Evolutionary conservation across 2,113 vertebrate species (phyloP).

Genomic region (Riparia riparia): DNA sequence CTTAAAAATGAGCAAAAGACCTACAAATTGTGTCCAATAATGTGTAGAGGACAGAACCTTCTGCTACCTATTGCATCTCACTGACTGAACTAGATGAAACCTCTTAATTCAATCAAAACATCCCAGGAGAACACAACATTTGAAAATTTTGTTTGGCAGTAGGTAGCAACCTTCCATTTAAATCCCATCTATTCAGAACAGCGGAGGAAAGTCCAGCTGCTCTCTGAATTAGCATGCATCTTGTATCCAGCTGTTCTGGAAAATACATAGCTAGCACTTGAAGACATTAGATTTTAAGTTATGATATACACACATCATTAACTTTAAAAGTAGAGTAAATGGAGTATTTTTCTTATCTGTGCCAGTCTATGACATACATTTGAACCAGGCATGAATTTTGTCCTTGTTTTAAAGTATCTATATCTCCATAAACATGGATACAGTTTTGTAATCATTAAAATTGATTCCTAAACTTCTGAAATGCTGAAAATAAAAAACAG

Average conservation of each 20-base stretch:
- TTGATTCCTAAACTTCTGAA: constrained; percentile 6
- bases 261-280: constrained; percentile 30
- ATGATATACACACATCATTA: constrained; percentile 19
- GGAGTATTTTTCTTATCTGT: not conserved
- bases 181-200: not conserved
- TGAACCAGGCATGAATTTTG: not conserved
- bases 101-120: not conserved
- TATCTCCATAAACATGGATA: not conserved
- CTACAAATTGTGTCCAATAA: not conserved
- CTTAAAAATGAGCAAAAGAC: not conserved
- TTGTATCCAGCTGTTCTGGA: constrained; percentile 9
- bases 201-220: not conserved
- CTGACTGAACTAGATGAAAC: not conserved
- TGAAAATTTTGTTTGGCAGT: constrained; percentile 8
- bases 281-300: constrained; percentile 37
- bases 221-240: not conserved
- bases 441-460: constrained; percentile 13
- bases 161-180: not conserved
- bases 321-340: constrained; percentile 7
- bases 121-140: not conserved
- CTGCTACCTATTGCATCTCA: not conserved
- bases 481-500: constrained; percentile 16
- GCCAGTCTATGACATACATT: not conserved
- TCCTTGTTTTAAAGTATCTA: not conserved
- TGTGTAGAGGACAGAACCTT: not conserved